phyloP scores from a whole-genome alignment of 2,888 invertebrate genomes.

The Hipparchia sbordonii region DNA sequence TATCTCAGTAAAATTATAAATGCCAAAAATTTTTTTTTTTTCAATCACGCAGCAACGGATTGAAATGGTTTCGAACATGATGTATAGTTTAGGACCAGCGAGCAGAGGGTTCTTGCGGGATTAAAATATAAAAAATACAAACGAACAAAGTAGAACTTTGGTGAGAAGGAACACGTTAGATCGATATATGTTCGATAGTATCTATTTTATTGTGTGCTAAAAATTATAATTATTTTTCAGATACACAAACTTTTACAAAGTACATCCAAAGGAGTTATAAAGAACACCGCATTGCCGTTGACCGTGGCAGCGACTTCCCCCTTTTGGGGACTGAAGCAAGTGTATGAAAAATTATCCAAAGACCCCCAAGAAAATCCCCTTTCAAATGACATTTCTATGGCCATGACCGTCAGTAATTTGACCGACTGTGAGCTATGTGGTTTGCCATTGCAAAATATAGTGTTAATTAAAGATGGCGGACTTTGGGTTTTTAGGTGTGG shows the following conservation, averaged over 20 bases:
- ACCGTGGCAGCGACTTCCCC: constrained; percentile 66
- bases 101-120: no score
- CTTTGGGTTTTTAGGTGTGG: constrained; percentile 85
- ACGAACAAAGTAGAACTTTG: no score
- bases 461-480: constrained; percentile 84
- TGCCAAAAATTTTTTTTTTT: no score
- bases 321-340: constrained; percentile 78
- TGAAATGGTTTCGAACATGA: no score
- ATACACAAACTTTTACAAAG: constrained; percentile 61
- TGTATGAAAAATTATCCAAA: constrained; percentile 44
- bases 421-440: constrained; percentile 82
- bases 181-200: no score
- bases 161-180: no score
- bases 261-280: constrained; percentile 55
- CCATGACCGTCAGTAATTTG: constrained; percentile 53
- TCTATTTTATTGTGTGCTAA: no score
- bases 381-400: constrained; percentile 55
- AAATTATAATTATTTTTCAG: constrained; percentile 30
- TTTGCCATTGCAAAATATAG: constrained; percentile 81
- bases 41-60: no score
- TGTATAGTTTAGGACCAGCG: no score
- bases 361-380: constrained; percentile 43
- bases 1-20: no score
- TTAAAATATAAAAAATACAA: no score
- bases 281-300: constrained; percentile 73